These are phyloP conservation scores for Rhinatrema bivittatum DNA, from an alignment of 2,797 vertebrate genomes.

Conservation along the genomic window DNA sequence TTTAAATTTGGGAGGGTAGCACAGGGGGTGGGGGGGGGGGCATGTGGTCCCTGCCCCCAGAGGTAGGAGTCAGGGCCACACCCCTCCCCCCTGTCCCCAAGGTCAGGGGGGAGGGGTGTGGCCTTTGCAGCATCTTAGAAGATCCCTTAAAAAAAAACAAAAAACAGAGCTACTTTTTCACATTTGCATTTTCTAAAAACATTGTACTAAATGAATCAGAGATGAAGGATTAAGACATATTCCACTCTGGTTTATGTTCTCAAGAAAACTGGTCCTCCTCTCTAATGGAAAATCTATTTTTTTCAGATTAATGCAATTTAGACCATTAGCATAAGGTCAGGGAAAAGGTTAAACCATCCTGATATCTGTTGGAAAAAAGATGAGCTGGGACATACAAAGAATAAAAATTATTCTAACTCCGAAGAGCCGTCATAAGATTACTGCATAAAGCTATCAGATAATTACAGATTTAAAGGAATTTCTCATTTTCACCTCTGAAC, in stretches of 20 bases:
- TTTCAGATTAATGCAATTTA: slow-evolving; percentile 28
- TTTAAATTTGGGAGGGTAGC: no score
- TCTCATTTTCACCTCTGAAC: background rate
- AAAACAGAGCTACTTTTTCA: no score
- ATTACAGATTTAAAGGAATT: background rate
- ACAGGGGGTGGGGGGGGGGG: no score
- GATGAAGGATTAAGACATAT: no score
- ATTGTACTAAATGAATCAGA: no score
- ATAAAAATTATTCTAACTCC: slow-evolving; percentile 11
- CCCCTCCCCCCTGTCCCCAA: no score
- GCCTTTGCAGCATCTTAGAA: no score
- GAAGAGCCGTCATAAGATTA: slow-evolving; percentile 18
- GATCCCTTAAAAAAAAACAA: no score
- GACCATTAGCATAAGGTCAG: slow-evolving; percentile 19
- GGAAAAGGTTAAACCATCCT: slow-evolving; percentile 3
- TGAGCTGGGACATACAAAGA: slow-evolving; percentile 10
- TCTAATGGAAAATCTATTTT: slow-evolving; percentile 11
- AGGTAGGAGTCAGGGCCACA: no score
- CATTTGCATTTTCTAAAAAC: no score
- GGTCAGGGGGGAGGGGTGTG: no score
- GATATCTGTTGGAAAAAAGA: slow-evolving; percentile 9
- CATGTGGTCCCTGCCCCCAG: no score
- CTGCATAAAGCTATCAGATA: slow-evolving; percentile 19
- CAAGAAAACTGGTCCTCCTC: slow-evolving; percentile 13
- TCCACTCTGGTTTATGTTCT: background rate